Evolutionary conservation across 1,140 invertebrate genomes (phyloP).

Genomic region (Oppia nitens): DNA sequence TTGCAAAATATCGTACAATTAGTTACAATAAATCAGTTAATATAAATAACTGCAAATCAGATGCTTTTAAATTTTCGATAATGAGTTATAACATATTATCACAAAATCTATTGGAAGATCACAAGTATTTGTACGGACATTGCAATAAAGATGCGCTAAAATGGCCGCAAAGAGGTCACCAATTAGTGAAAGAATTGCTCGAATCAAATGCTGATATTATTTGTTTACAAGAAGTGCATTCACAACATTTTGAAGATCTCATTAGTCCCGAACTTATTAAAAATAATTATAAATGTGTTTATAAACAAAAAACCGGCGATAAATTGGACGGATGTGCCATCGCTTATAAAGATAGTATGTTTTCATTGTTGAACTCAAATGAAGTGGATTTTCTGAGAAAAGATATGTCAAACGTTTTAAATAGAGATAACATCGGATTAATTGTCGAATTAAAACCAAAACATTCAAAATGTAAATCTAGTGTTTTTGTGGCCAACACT

Average conservation of each 20-base stretch:
- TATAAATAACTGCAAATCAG: no score
- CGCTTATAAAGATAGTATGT: slow-evolving; percentile 42
- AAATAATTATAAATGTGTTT: slow-evolving; percentile 43
- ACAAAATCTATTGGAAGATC: slow-evolving; percentile 54
- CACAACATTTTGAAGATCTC: slow-evolving; percentile 46
- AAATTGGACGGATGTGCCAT: slow-evolving; percentile 67
- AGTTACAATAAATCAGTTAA: no score
- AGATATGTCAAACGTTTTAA: slow-evolving; percentile 38
- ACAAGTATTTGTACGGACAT: slow-evolving; percentile 51
- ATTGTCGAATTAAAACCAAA: slow-evolving; percentile 46
- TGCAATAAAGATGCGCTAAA: slow-evolving; percentile 40
- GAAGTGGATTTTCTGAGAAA: slow-evolving; percentile 39
- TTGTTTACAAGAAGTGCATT: slow-evolving; percentile 59
- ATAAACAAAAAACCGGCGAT: slow-evolving; percentile 50
- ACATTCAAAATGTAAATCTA: slow-evolving; percentile 26
- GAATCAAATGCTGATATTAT: slow-evolving; percentile 19
- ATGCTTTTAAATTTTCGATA: slow-evolving; percentile 30
- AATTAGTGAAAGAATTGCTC: slow-evolving; percentile 35
- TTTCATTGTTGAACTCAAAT: slow-evolving; percentile 35
- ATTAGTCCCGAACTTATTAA: slow-evolving; percentile 28
- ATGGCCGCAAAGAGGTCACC: slow-evolving; percentile 49
- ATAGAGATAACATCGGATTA: slow-evolving; percentile 71
- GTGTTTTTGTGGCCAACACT: slow-evolving; percentile 68
- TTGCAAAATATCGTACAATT: no score
- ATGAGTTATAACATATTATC: slow-evolving; percentile 76